Evolutionary conservation across 2,113 vertebrate genomes (phyloP), one percentile per base, ranked within the genome.

Genomic region (Chamaea fasciata): DNA sequence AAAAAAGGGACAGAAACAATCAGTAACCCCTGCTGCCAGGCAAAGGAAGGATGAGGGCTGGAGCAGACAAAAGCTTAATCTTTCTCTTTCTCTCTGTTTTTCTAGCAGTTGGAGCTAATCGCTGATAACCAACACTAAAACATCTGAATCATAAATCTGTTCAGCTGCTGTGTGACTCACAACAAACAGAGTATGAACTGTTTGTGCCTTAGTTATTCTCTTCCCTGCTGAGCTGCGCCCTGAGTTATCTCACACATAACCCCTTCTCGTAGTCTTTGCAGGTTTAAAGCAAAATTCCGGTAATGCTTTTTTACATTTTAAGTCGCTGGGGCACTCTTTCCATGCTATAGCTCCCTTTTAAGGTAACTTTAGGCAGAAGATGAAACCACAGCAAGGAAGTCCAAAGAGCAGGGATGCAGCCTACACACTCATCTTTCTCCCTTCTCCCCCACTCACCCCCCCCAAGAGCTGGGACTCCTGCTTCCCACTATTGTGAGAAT

Each of bases 21-120:
- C 76, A 33, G 67, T 77, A 94, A 91, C 91, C 82, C 89, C 87
- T 1, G 50, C 92, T 93, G 95, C 90, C 82, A 77, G 87, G 82
- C 71, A 4, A 86, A 83, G 93, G 93, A 95, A 60, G 93, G 94
- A 90, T 93, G 92, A 95, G 79, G 55, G 85, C 82, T 79, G 71
- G 50, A 44, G 83, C 13, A 7, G 59, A 94, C 92, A 95, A 94
- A 96, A 93, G 94, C 95, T 90, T 97, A 67, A 97, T 97, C 92
- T 93, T 88, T 92, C 78, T 87, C 63, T 78, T 82, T 89, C 55
- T 83, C 82, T 67, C 60, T 89, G 62, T 85, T 92, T 95, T 86
- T 83, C 52, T 77, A 80, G 53, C 79, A 92, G 59, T 96, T 96
- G 76, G 85, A 90, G 87, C 71, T 94, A 94, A 91, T 95, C 26